phyloP scores from a whole-genome alignment of 2,797 vertebrate genomes.

The Orientallactaga sibirica region DNA sequence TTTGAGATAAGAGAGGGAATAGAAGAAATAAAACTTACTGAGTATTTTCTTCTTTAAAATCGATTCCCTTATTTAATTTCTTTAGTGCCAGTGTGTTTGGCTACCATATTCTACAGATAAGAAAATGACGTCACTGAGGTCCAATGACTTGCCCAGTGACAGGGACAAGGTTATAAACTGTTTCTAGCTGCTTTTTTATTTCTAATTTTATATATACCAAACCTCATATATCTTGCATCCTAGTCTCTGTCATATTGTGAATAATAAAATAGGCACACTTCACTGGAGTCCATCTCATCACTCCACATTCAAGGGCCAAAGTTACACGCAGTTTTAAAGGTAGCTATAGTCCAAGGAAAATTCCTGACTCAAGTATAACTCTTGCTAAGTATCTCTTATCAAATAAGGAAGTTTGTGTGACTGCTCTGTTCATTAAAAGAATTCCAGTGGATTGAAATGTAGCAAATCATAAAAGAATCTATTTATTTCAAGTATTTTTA shows the following conservation, averaged over 20 bases:
- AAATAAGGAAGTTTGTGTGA: slow-evolving; percentile 6
- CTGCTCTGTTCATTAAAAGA: background rate
- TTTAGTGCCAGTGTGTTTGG: background rate
- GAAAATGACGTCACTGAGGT: background rate
- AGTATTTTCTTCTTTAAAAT: background rate
- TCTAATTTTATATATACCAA: background rate
- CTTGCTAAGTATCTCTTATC: slow-evolving; percentile 31
- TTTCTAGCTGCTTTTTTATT: background rate
- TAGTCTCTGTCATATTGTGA: background rate
- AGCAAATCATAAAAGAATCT: slow-evolving; percentile 42
- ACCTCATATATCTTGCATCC: background rate
- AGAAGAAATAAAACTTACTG: background rate
- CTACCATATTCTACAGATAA: background rate
- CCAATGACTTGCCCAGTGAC: background rate
- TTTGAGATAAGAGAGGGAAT: background rate
- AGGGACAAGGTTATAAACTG: background rate
- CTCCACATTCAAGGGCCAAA: background rate
- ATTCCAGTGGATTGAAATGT: slow-evolving; percentile 14
- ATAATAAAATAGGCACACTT: background rate
- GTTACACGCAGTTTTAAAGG: background rate
- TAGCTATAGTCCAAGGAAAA: background rate
- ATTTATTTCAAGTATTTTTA: no score
- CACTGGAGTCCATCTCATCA: background rate
- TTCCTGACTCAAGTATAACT: background rate
- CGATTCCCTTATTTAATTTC: background rate